Percentiles rank a stretch among this genome's conserved stretches.
Evolutionary conservation across 2,113 vertebrate species (phyloP).

Genomic region (Passer montanus): DNA sequence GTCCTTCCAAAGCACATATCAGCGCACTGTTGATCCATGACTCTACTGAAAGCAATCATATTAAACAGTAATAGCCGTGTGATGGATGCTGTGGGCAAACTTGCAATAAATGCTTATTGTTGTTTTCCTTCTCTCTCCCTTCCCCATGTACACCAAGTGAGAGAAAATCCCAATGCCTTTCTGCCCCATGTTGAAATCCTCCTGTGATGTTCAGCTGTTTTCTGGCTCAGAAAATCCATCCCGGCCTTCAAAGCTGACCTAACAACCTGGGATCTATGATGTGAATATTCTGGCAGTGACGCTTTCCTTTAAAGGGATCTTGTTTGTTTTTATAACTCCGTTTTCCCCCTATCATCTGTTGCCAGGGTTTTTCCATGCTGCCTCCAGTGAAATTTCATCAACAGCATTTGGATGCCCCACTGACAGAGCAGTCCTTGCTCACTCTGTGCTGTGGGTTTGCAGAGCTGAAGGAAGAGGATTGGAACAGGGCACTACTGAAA

Average conservation of each 20-base stretch:
- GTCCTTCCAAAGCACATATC: background rate
- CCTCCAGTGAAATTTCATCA: background rate
- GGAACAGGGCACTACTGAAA: background rate
- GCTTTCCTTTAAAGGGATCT: fast-evolving
- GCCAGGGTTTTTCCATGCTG: background rate
- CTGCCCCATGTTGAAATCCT: background rate
- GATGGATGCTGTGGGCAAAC: background rate
- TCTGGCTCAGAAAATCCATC: background rate
- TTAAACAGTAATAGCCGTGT: background rate
- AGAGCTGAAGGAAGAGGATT: background rate
- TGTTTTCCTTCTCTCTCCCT: background rate
- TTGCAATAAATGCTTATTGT: background rate
- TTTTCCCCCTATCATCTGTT: background rate
- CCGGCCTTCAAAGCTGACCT: background rate
- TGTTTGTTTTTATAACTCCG: background rate
- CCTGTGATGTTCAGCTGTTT: background rate
- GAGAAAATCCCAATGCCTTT: background rate
- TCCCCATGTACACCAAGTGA: background rate
- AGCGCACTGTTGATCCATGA: background rate
- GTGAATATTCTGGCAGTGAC: background rate
- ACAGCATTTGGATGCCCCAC: background rate
- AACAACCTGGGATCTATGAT: background rate
- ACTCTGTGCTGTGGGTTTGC: no score
- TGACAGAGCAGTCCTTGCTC: background rate
- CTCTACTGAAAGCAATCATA: background rate